Evolutionary conservation across 2,888 invertebrate species (phyloP), one percentile per base, ranked within the genome.

Genomic region (Dinocampus coccinellae): DNA sequence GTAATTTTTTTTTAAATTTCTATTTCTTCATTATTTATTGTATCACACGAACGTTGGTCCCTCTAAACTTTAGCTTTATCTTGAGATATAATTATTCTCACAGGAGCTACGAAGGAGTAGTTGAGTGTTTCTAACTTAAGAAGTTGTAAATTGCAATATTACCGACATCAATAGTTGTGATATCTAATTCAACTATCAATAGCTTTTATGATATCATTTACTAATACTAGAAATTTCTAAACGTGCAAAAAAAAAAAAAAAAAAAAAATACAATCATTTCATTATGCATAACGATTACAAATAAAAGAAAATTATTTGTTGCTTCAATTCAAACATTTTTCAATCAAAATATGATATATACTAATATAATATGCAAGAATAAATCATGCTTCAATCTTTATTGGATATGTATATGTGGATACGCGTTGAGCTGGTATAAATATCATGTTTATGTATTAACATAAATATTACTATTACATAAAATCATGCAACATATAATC

Each of bases 51-150:
- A 81, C 81, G 84, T 86, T 87, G 87, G 87, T 86, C 87, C 87
- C 87, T 87, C 87, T 87, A 87, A 82, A 83, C 79, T 87, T 87
- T 87, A 87, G 87, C 87, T 87, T 87, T 87, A 87, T 87, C 87
- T 87, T 87, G 84, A 85, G 79, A 83, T 83, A 63, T 53, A 83
- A 81, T 84, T 82, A 76, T 82, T 85, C 81, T 83, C 81, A 78
- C 79, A 83, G 83, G 81, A 84, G 79, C 83, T 85, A 84, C 66
- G 72, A 82, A 81, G 80, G 82, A 81, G 82, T 16, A 53, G 33
- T 55, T 57, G 55, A 72, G 76, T 76, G 47, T 70, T 72, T 69
- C 39, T 63, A 68, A 73, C 42, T 58, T 63, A 72, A 70, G 53
- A 55, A 34, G 62, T 63, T 66, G 53, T 62, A 70, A 69, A 63